phyloP scores from a whole-genome alignment of 2,888 invertebrate species.

The Yponomeuta malinellus region DNA sequence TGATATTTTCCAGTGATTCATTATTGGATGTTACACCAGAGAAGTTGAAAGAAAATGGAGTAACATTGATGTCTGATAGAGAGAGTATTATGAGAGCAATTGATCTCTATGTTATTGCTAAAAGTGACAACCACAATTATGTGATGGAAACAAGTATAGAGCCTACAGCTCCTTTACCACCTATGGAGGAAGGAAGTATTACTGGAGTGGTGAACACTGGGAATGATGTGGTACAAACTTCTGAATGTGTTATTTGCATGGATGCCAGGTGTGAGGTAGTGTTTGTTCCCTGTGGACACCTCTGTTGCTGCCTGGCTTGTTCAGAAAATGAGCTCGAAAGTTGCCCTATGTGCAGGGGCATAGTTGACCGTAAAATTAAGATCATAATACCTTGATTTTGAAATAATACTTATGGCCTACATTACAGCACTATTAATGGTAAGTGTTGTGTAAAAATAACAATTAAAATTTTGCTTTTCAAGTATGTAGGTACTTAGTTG shows the following conservation, averaged over 20 bases:
- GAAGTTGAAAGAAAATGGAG: conserved; percentile 76
- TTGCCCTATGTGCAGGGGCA: conserved; percentile 88
- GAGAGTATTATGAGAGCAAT: conserved; percentile 78
- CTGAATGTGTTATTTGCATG: conserved; percentile 91
- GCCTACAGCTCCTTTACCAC: conserved; percentile 42
- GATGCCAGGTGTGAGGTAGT: conserved; percentile 82
- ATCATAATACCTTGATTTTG: conserved; percentile 72
- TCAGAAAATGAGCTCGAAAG: conserved; percentile 72
- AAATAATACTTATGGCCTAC: background rate
- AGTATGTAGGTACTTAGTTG: background rate
- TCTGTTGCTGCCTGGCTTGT: conserved; percentile 87
- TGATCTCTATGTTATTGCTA: conserved; percentile 70
- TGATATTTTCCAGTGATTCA: conserved; percentile 70
- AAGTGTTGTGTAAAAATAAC: background rate
- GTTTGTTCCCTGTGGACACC: conserved; percentile 91
- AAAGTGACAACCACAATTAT: conserved; percentile 40
- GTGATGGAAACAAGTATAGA: conserved; percentile 27
- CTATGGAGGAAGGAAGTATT: conserved; percentile 37
- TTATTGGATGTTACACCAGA: conserved; percentile 71
- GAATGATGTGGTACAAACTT: conserved; percentile 45
- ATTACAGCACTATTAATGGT: background rate
- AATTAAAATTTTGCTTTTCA: background rate
- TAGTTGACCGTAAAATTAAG: conserved; percentile 81
- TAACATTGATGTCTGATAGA: conserved; percentile 74
- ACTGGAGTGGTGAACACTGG: conserved; percentile 45